Evolutionary conservation across 2,888 invertebrate species (phyloP), one percentile per base, ranked within the genome.

Genomic region (Dolichopus griseipennis): DNA sequence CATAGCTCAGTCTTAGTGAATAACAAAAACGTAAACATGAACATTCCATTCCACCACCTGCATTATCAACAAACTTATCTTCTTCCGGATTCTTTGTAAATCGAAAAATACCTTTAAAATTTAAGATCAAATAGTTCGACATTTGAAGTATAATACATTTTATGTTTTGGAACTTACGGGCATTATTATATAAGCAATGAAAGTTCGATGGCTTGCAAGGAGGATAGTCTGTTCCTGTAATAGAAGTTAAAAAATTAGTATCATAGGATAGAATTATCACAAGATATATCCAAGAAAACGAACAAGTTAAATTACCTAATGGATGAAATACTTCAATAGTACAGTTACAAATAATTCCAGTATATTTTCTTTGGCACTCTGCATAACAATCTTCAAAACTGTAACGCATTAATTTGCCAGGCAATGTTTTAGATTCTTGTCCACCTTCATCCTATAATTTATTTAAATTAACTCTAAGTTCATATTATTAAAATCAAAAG

Each of bases 21-120:
- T 76, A 76, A 69, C 81, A 81, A 73, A 80, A 79, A 66, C 79
- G 79, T 73, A 78, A 76, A 71, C 81, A 81, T 67, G 77, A 74
- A 70, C 81, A 81, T 43, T 74, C 70, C 80, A 81, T 81, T 68
- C 79, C 80, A 65, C 75, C 72, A 67, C 75, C 71, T 67, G 74
- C 71, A 71, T 73, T 76, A 18, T 74, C 74, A 68, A 79, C 78
- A 72, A 71, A 78, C 12, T 72, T 68, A 66, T 78, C 76, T 67
- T 77, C 77, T 9, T 75, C 76, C 1, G 73, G 73, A 21, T 76
- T 73, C 70, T 77, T 76, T 8, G 76, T 76, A 66, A 75, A 76
- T 7, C 72, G 73, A 67, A 79, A 75, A 70, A 67, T 73, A 67
- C 78, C 79, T 79, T 69, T 0, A 63, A 67, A 68, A 52, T 41